Evolutionary conservation across 2,113 vertebrate genomes (phyloP), one percentile per base, ranked within the genome.

Genomic region (Megaceryle maxima): DNA sequence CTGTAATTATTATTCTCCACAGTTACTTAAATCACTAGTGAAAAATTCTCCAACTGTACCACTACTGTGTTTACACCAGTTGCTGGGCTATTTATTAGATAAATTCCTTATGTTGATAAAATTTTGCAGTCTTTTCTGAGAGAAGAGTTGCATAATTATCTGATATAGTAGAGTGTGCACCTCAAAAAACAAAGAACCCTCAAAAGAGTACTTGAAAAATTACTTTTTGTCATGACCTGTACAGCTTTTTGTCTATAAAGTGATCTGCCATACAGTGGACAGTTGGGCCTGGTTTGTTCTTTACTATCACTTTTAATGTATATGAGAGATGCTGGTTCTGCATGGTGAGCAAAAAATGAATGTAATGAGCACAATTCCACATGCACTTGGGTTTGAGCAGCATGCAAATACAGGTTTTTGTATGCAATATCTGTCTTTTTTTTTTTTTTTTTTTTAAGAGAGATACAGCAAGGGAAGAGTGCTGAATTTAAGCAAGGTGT

Each of bases 231-330:
- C 24, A 6, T 39, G 6, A 66, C 9, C 22, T 8, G 13, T 24
- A 33, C 13, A 57, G 20, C 4, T 68, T 48, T 87, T 63, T 29
- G 13, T 21, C 50, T 19, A 3, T 41, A 4, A 7, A 70, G 17
- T 15, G 9, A 20, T n/a, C 48, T 66, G 64, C 18, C 19, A 6
- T 48, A 13, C 20, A 56, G 31, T 4, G 14, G 51, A 16, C 5
- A 20, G 16, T n/a, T 50, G 4, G 7, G 5, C 16, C 29, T 18
- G 13, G 14, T 10, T 1, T 70, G 25, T 37, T 44, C 6, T 2
- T 41, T 19, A 5, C 28, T 31, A 43, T 6, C 16, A 8, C 17
- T 74, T 86, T 29, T 46, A 51, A 72, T 9, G 4, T 3, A 1
- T 2, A 11, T 24, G 26, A 48, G 29, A 62, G 17, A 13, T 0